Evolutionary conservation across 2,888 invertebrate species (phyloP).

Genomic region (Phytoseiulus persimilis): DNA sequence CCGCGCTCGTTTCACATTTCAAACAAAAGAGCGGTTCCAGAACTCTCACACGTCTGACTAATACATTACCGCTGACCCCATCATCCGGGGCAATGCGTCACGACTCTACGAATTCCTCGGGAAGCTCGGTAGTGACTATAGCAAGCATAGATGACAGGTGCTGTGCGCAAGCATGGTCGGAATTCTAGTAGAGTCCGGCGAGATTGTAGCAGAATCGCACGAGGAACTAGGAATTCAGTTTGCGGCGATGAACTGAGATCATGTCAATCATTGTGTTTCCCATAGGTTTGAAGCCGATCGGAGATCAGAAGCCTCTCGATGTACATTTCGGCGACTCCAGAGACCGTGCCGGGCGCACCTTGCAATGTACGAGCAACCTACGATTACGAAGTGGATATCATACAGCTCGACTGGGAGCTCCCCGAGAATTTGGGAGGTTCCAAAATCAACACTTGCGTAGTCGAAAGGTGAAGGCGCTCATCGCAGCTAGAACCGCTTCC

Average conservation of each 20-base stretch:
- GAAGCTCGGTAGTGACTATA: not conserved
- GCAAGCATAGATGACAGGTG: no score
- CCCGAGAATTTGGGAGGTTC: not conserved
- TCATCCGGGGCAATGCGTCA: not conserved
- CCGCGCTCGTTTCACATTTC: no score
- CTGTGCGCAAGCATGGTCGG: no score
- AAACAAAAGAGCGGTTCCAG: no score
- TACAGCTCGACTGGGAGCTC: not conserved
- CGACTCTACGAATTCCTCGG: not conserved
- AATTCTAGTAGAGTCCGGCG: no score
- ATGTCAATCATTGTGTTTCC: no score
- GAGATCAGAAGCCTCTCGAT: not conserved
- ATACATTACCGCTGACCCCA: not conserved
- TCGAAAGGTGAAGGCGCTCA: not conserved
- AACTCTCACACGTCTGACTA: no score
- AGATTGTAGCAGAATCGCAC: no score
- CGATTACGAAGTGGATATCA: constrained; percentile 20
- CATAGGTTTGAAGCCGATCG: not conserved
- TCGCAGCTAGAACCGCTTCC: no score
- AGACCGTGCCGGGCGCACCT: not conserved
- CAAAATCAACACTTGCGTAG: not conserved
- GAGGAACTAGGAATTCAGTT: no score
- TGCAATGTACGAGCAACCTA: not conserved
- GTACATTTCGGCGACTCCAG: constrained; percentile 20
- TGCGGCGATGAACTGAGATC: no score